Base-by-base conservation (phyloP, 2,888 invertebrate species). In the Synanthedon myopaeformis region DNA sequence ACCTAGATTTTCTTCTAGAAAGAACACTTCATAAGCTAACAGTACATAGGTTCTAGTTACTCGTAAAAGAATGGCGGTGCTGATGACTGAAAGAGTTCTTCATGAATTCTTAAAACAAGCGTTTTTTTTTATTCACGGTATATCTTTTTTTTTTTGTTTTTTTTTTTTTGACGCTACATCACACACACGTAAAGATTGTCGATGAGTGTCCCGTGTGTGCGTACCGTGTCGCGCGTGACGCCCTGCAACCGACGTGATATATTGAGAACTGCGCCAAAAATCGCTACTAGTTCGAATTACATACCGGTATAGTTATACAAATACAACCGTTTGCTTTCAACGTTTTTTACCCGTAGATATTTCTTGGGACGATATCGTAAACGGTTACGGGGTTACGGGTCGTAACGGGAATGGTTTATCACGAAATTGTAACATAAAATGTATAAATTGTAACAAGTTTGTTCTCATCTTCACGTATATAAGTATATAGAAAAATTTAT, bases 201-300 rank as follows among this genome's bases (percentile, higher is more conserved):
- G 83, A 85, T 85, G 83, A 60, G 42, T 51, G 52, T 55, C 53
- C 56, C 51, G n/a, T 54, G 76, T 76, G 79, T 78, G 79, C 66
- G 77, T 72, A 58, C 57, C 72, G 79, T 65, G 71, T 70, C 61
- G 59, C 68, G 70, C 72, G 72, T 77, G 78, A 77, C 78, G 76
- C 71, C 71, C 76, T 81, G 84, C 81, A 69, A 70, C 70, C 76
- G 80, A 76, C 83, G 79, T 85, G 85, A 84, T 84, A 82, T 86
- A 85, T 85, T 79, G 84, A 82, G 80, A 79, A 79, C 74, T 69
- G 74, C 70, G 74, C 76, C 80, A 84, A 84, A 84, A 84, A 82
- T 83, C 76, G 75, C 79, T 73, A 76, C 70, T 69, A 17, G 49
- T 49, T 8, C 19, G 17, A 35, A 35, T 35, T 35, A 35, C 35